Evolutionary conservation across 1,140 invertebrate species (phyloP), one percentile per base, ranked within the genome.

Genomic region (Drosophila mauritiana): DNA sequence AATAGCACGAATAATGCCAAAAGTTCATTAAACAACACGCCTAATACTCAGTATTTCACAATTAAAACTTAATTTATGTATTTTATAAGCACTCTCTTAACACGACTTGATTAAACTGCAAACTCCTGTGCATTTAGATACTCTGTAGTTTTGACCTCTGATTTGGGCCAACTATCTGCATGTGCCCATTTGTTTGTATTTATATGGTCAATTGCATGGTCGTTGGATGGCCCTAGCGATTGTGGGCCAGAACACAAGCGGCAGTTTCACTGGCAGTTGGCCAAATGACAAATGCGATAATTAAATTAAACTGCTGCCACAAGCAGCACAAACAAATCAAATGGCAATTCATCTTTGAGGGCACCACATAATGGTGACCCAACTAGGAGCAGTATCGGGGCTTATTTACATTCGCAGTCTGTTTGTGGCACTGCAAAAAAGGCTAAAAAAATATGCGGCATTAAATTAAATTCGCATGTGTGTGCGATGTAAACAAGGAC

Each of bases 281-380:
- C 89, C 89, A 85, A 91, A 91, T 91, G 90, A 79, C 89, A 91
- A 91, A 91, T 85, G 67, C 78, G 83, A 88, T 91, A 91, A 91
- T 91, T 91, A 91, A 91, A 91, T 91, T 91, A 91, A 91, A 91
- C 86, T 91, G 78, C 75, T 82, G 89, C 89, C 89, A 89, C 88
- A 90, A 83, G 82, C 86, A 88, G 86, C 74, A 83, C 86, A 90
- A 86, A 90, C 81, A 88, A 91, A 79, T 91, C 72, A 91, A 91
- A 91, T 84, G 83, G 79, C 88, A 85, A 89, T 91, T 91, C 88
- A 91, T 91, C 89, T 89, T 85, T 68, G 68, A 73, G 69, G 70
- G 67, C 72, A 68, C 53, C 48, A 42, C 57, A 58, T 59, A 43
- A 36, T 69, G 67, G 42, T 59, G 68, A 78, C 43, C 58, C 51